Evolutionary conservation across 2,113 vertebrate genomes (phyloP).

Genomic region (Gila orcuttii): DNA sequence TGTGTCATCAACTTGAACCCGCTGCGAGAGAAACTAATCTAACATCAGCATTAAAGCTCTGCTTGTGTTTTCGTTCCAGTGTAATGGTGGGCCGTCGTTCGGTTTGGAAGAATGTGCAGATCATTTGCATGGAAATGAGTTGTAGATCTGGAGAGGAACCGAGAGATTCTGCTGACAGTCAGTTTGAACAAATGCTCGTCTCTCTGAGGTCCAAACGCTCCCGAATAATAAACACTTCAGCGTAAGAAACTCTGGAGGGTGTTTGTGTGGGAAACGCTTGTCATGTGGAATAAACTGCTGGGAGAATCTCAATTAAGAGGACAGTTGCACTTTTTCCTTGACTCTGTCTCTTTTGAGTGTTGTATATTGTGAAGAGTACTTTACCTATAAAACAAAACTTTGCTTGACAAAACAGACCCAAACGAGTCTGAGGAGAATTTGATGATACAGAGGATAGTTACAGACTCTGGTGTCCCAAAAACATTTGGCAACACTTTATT

Average conservation of each 20-base stretch:
- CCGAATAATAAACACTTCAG: neutral
- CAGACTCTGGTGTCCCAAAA: too few species aligned
- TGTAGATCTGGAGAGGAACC: neutral
- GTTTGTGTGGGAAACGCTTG: neutral
- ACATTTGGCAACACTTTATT: too few species aligned
- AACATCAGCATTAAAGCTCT: neutral
- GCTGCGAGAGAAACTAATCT: neutral
- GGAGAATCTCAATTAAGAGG: neutral
- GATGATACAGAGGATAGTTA: too few species aligned
- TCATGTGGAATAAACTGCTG: neutral
- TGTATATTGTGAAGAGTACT: neutral
- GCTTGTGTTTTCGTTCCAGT: neutral
- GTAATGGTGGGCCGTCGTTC: neutral
- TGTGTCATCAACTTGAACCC: neutral
- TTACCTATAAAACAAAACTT: neutral
- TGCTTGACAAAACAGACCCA: neutral
- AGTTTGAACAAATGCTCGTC: neutral
- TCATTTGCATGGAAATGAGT: constrained; percentile 2
- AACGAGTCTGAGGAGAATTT: neutral
- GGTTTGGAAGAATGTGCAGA: neutral
- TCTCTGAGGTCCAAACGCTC: neutral
- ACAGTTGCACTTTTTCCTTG: neutral
- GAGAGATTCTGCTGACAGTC: neutral
- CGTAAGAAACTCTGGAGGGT: neutral
- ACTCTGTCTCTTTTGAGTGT: neutral